These are phyloP conservation scores for Philantomba maxwellii DNA, from an alignment of 2,113 vertebrate genomes.

Conservation along the genomic window DNA sequence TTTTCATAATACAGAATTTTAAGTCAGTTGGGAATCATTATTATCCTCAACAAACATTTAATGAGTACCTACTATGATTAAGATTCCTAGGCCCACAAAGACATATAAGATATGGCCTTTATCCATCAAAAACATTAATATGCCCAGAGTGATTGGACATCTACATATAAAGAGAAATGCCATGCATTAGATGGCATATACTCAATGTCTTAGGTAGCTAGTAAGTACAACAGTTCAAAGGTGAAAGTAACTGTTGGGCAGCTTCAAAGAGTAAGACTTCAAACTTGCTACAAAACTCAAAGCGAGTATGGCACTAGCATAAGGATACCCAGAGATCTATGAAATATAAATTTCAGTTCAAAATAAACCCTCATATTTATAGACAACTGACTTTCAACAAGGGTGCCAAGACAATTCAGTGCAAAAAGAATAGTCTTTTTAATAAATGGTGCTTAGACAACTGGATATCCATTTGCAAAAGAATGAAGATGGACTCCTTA, in stretches of 20 bases:
- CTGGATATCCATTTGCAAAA: background rate
- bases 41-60: background rate
- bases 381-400: background rate
- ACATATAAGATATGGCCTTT: background rate
- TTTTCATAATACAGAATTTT: slow-evolving; percentile 1
- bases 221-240: background rate
- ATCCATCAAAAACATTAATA: background rate
- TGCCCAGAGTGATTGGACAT: background rate
- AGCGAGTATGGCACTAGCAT: background rate
- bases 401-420: background rate
- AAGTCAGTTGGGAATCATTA: background rate
- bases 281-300: background rate
- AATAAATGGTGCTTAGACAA: background rate
- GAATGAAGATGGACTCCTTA: background rate
- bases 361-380: background rate
- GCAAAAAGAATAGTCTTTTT: background rate
- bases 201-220: background rate
- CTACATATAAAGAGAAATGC: background rate
- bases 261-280: background rate
- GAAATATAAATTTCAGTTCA: background rate
- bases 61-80: background rate
- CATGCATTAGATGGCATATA: background rate
- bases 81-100: background rate
- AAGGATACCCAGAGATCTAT: background rate
- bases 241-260: background rate